Evolutionary conservation across 2,113 vertebrate species (phyloP), one percentile per base, ranked within the genome.

Genomic region (Phylloscopus whistleri): DNA sequence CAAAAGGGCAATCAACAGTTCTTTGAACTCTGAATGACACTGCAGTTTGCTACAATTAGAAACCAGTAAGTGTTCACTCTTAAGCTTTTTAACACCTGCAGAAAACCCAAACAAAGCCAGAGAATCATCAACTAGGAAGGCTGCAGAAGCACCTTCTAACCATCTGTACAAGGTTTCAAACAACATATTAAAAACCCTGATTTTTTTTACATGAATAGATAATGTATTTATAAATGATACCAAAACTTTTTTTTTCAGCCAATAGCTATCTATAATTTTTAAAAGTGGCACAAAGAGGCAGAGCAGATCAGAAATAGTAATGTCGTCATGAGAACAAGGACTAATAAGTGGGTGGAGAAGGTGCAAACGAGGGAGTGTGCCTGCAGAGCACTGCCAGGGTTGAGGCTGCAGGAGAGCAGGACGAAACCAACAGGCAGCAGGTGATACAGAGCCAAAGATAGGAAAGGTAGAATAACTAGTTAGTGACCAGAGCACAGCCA

Each of bases 141-240:
- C 3, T 31, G 8, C 23, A 75, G 33, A 69, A 86, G 17, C 76
- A n/a, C 11, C 13, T 59, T 67, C 69, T 31, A 52, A 33, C n/a
- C 16, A 41, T 7, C 59, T 53, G 23, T 15, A 19, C 24, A 22
- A 41, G 26, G 5, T 56, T 46, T 73, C 33, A 73, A 75, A 56
- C 6, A 35, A 41, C 70, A 39, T 0, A 1, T 28, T 64, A 64
- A 68, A 68, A 10, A 2, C 0, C 2, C 3, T 11, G 11, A 11
- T 33, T 75, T 83, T 37, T 86, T 75, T 73, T 4, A 70, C 4
- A 22, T 15, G 6, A 86, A 68, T 21, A 70, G 26, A 41, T 15
- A n/a, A 39, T 9, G 5, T 16, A 48, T 74, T 62, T 41, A 35
- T 39, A 83, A 51, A 8, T 20, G 0, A 84, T 13, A 77, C 39